Evolutionary conservation across 2,888 invertebrate species (phyloP).

Genomic region (Lucinisca nassula): DNA sequence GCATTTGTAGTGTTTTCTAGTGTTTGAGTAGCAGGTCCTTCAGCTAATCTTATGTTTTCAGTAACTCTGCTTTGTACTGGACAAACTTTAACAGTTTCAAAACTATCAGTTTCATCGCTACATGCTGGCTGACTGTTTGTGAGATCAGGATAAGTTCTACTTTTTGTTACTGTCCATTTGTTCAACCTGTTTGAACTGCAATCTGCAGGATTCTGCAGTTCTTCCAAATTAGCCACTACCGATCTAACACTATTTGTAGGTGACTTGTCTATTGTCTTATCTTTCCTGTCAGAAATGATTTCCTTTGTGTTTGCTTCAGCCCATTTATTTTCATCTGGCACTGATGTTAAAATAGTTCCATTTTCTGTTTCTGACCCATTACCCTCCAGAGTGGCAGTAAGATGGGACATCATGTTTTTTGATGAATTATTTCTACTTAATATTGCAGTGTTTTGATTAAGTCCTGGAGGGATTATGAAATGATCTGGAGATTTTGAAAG

Average conservation of each 20-base stretch:
- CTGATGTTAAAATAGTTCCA: not conserved
- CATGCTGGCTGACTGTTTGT: constrained; percentile 12
- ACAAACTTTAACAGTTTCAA: not conserved
- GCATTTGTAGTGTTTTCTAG: not conserved
- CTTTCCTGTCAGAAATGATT: not conserved
- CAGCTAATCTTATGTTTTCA: not conserved
- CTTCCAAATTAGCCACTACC: constrained; percentile 47
- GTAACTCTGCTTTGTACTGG: not conserved
- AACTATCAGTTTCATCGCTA: not conserved
- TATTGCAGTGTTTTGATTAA: not conserved
- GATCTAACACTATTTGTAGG: constrained; percentile 46
- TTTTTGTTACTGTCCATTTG: not conserved
- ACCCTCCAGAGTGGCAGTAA: not conserved
- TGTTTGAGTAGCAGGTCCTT: not conserved
- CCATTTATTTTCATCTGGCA: constrained; percentile 16
- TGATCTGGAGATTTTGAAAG: not conserved
- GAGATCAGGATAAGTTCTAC: constrained; percentile 33
- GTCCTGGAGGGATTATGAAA: not conserved
- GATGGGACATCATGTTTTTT: not conserved
- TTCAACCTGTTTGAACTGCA: not conserved
- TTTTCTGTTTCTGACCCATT: not conserved
- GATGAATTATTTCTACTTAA: not conserved
- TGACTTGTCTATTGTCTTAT: constrained; percentile 28
- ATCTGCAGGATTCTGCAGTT: not conserved
- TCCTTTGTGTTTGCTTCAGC: constrained; percentile 31